A percentile compares a stretch with the other conserved stretches of the same genome.
phyloP scores from a whole-genome alignment of 2,888 invertebrate genomes.

The Petrolisthes cinctipes region DNA sequence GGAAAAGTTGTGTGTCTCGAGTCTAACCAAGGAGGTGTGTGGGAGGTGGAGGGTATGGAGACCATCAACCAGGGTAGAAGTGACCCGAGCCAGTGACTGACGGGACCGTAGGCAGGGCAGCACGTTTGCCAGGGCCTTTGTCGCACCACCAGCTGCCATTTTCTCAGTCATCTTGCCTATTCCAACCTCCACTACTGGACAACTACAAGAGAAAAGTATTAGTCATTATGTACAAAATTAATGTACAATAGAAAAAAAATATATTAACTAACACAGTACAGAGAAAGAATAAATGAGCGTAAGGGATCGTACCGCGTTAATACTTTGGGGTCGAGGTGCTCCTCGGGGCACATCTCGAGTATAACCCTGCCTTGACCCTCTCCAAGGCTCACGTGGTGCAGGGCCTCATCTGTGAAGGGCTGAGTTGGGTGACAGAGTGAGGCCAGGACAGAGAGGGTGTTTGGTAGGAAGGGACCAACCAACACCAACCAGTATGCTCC shows the following conservation, averaged over 20 bases:
- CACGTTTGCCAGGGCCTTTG: not conserved
- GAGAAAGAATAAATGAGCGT: not conserved
- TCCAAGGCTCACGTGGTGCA: slow-evolving; percentile 36
- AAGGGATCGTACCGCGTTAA: slow-evolving; percentile 29
- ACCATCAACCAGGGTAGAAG: slow-evolving; percentile 12
- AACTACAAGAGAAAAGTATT: not conserved
- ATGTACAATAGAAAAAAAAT: no score
- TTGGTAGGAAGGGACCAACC: slow-evolving; percentile 30
- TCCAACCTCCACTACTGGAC: slow-evolving; percentile 31
- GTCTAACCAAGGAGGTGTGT: slow-evolving; percentile 36
- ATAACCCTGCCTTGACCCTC: slow-evolving; percentile 20
- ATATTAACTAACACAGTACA: not conserved
- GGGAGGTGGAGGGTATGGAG: slow-evolving; percentile 33
- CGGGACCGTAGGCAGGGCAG: slow-evolving; percentile 10
- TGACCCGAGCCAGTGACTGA: not conserved
- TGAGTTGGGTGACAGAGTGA: slow-evolving; percentile 20
- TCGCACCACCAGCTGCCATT: not conserved
- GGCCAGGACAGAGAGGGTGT: slow-evolving; percentile 23
- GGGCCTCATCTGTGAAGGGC: slow-evolving; percentile 43
- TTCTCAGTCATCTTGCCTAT: slow-evolving; percentile 1
- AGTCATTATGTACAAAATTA: not conserved
- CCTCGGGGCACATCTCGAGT: slow-evolving; percentile 29
- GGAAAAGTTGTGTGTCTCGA: not conserved
- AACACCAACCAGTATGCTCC: slow-evolving; percentile 43
- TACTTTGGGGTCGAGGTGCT: slow-evolving; percentile 26